These are phyloP conservation scores for Lerista edwardsae DNA, from an alignment of 2,797 vertebrate species.

Conservation along the genomic window DNA sequence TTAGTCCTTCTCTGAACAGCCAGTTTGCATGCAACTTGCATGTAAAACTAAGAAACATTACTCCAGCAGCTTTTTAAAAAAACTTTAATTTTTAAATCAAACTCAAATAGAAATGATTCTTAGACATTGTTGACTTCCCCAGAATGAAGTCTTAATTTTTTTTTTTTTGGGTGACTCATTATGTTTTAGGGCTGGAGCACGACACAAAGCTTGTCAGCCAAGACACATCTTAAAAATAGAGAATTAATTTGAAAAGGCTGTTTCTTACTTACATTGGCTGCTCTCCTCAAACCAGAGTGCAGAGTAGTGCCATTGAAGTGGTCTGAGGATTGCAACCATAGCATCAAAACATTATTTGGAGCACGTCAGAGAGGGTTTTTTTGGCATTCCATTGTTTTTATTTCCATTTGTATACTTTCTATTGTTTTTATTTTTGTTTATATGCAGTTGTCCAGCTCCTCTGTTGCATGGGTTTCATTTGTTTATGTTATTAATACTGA, in stretches of 20 bases:
- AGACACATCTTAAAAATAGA: constrained; percentile 61
- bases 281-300: constrained; percentile 32
- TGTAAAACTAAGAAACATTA: not conserved
- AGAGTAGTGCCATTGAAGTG: constrained; percentile 36
- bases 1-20: not conserved
- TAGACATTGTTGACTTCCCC: constrained; percentile 43
- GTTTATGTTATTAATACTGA: not conserved
- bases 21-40: not conserved
- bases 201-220: constrained; percentile 43
- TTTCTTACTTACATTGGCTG: constrained; percentile 62
- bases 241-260: constrained; percentile 60
- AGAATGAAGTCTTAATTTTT: constrained; percentile 46
- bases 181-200: constrained; percentile 51
- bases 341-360: constrained; percentile 62
- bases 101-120: constrained; percentile 61
- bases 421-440: constrained; percentile 30
- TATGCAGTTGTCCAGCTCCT: not conserved
- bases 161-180: constrained; percentile 28
- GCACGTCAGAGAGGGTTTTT: constrained; percentile 44
- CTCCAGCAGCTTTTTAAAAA: not conserved
- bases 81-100: constrained; percentile 49
- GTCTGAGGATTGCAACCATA: constrained; percentile 43
- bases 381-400: constrained; percentile 39
- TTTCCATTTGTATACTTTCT: constrained; percentile 35
- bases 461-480: not conserved